Evolutionary conservation across 2,888 invertebrate species (phyloP).

Genomic region (Zygogramma bicolorata): DNA sequence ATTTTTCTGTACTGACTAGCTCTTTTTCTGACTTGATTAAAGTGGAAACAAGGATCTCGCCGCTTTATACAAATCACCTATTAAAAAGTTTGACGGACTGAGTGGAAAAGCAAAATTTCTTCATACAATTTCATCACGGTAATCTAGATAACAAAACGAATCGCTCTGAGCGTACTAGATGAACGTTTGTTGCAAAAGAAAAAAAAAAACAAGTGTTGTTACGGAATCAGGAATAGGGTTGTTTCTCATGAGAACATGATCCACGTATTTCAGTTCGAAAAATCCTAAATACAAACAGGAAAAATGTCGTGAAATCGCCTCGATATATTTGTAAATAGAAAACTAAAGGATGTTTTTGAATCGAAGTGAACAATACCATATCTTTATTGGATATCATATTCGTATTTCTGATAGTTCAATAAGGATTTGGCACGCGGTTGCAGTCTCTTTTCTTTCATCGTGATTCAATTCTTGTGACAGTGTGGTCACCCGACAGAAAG

Average conservation of each 20-base stretch:
- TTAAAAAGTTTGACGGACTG: constrained; percentile 14
- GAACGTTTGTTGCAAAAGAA: background rate
- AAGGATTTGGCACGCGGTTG: no score
- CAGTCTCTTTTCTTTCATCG: no score
- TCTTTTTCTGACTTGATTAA: constrained; percentile 17
- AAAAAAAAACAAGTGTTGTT: background rate
- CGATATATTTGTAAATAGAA: no score
- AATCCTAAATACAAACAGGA: no score
- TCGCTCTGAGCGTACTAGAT: constrained; percentile 8
- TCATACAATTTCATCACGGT: constrained; percentile 19
- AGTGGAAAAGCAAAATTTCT: constrained; percentile 13
- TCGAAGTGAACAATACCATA: no score
- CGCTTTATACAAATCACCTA: constrained; percentile 23
- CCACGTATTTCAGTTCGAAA: no score
- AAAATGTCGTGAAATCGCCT: no score
- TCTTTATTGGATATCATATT: no score
- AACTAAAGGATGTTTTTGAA: no score
- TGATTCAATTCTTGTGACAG: no score
- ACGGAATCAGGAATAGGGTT: background rate
- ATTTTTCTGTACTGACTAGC: background rate
- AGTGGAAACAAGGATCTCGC: constrained; percentile 11
- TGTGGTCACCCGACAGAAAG: no score
- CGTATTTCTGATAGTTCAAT: no score
- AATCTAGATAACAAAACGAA: constrained; percentile 17
- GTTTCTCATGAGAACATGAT: background rate